Evolutionary conservation across 2,888 invertebrate genomes (phyloP).

Genomic region (Polydrusus pterygomalis): DNA sequence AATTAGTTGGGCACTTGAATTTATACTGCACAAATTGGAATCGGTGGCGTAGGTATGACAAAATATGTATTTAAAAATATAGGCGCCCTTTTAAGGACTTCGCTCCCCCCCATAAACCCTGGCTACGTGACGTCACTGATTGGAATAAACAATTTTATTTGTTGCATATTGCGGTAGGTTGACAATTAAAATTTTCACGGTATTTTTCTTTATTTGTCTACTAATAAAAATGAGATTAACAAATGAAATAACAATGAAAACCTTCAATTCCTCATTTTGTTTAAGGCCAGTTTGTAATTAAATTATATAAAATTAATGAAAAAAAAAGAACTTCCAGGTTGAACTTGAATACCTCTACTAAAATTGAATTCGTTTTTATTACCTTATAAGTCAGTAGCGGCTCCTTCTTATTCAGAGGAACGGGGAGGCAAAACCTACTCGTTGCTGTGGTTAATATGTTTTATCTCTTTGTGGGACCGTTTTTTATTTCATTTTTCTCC

Average conservation of each 20-base stretch:
- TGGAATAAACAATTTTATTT: not conserved
- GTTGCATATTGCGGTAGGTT: slow-evolving; percentile 42
- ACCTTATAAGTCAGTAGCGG: not conserved
- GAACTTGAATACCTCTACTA: slow-evolving; percentile 10
- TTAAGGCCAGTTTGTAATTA: slow-evolving; percentile 46
- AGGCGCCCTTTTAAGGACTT: too few relatives aligned
- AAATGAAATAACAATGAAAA: slow-evolving; percentile 37
- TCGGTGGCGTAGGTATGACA: too few relatives aligned
- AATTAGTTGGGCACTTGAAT: too few relatives aligned
- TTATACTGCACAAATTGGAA: not conserved
- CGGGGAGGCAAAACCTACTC: too few relatives aligned
- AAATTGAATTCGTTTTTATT: slow-evolving; percentile 33
- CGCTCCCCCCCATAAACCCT: too few relatives aligned
- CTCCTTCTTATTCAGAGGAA: too few relatives aligned
- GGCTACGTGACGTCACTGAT: too few relatives aligned
- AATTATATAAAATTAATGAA: slow-evolving; percentile 47
- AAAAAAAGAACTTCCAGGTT: slow-evolving; percentile 43
- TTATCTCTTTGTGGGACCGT: too few relatives aligned
- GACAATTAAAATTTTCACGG: slow-evolving; percentile 41
- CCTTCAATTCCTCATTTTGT: slow-evolving; percentile 45
- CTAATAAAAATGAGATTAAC: not conserved
- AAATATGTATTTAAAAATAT: too few relatives aligned
- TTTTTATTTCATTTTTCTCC: too few relatives aligned
- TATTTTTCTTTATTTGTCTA: slow-evolving; percentile 24
- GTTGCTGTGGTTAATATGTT: too few relatives aligned